Evolutionary conservation across 2,113 vertebrate species (phyloP).

Genomic region (Cynocephalus volans): DNA sequence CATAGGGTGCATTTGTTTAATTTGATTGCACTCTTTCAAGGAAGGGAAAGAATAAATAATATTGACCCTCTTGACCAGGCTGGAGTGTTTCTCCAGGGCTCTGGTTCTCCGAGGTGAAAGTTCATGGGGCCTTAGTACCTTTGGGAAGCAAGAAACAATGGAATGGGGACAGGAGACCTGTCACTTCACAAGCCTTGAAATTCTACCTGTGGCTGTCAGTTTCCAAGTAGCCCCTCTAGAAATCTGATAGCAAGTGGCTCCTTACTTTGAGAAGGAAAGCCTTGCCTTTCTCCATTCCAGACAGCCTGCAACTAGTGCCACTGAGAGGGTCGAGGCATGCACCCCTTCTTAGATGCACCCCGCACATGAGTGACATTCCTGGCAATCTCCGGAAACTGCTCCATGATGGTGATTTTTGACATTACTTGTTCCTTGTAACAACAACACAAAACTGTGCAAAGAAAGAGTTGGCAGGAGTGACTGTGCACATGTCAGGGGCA

Average conservation of each 20-base stretch:
- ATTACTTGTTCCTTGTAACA: neutral
- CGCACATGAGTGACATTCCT: neutral
- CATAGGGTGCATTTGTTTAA: neutral
- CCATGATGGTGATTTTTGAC: rapidly evolving
- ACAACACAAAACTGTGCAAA: neutral
- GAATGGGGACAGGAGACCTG: rapidly evolving
- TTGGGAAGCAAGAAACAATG: rapidly evolving
- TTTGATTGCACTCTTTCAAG: neutral
- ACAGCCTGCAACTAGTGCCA: neutral
- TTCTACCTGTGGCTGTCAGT: neutral
- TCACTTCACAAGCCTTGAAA: too few relatives aligned
- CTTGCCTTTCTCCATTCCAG: neutral
- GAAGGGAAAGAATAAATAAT: too few relatives aligned
- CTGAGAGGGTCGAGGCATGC: neutral
- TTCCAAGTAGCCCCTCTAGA: neutral
- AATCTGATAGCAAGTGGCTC: neutral
- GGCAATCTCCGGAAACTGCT: neutral
- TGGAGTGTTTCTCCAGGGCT: neutral
- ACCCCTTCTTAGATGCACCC: neutral
- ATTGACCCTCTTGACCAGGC: neutral
- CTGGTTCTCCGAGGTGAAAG: neutral
- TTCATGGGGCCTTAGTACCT: neutral
- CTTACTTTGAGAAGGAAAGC: neutral
- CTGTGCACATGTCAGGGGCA: neutral
- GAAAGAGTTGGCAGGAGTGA: rapidly evolving